These are phyloP conservation scores for Volucella inanis DNA, from an alignment of 2,888 invertebrate genomes.

Conservation along the genomic window DNA sequence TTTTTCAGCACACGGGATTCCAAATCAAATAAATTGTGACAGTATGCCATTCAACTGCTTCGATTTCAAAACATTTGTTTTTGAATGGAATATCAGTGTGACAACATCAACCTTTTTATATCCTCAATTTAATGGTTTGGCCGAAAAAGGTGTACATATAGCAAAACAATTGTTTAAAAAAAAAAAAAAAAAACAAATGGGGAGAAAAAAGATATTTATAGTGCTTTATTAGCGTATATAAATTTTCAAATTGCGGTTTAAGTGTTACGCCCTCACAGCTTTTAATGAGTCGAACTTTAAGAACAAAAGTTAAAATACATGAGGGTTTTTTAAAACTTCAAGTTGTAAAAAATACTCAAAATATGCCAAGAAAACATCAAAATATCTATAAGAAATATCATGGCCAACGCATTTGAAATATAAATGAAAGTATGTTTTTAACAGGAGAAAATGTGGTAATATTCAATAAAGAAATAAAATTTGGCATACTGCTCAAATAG, in stretches of 20 bases:
- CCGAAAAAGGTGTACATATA: background rate
- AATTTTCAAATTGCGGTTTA: background rate
- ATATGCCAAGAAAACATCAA: background rate
- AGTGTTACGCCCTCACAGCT: background rate
- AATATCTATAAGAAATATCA: background rate
- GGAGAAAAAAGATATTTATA: background rate
- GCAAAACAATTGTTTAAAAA: background rate
- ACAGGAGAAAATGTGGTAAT: slow-evolving; percentile 1
- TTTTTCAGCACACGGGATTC: too few species aligned
- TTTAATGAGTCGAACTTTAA: background rate
- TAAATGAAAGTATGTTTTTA: background rate
- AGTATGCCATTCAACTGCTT: too few species aligned
- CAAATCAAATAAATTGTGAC: too few species aligned
- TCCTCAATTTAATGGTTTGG: too few species aligned
- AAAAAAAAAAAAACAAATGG: background rate
- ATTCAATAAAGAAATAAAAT: background rate
- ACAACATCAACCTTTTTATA: background rate
- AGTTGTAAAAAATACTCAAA: too few species aligned
- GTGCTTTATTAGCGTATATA: background rate
- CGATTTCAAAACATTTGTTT: too few species aligned
- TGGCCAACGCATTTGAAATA: background rate
- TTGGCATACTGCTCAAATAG: too few species aligned
- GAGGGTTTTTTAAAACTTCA: background rate
- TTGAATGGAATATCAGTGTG: too few species aligned
- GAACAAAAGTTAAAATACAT: background rate